phyloP scores from a whole-genome alignment of 2,888 invertebrate species.

The Neria commutata region DNA sequence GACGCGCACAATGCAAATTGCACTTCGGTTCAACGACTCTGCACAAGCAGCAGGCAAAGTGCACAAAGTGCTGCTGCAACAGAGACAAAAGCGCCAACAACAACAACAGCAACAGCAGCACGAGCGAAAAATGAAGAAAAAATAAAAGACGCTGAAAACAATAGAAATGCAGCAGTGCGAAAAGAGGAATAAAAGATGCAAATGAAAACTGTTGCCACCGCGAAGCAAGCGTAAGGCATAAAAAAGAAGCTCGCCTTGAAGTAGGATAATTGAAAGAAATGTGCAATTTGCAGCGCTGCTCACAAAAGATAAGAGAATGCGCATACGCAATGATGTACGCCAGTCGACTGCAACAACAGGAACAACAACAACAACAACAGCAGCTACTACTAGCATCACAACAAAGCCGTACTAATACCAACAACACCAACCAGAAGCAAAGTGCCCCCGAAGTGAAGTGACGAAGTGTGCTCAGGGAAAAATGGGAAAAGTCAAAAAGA shows the following conservation, averaged over 20 bases:
- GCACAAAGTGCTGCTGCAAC: background rate
- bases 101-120: slow-evolving; percentile 11
- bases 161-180: background rate
- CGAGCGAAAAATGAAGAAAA: slow-evolving; percentile 1
- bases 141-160: background rate
- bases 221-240: background rate
- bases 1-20: slow-evolving; percentile 14
- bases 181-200: no score
- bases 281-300: slow-evolving; percentile 31
- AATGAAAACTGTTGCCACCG: slow-evolving; percentile 3
- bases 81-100: slow-evolving; percentile 9
- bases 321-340: background rate
- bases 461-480: background rate
- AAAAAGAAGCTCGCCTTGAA: no score
- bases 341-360: no score
- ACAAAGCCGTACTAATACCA: no score
- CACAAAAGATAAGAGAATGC: slow-evolving; percentile 3
- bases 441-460: no score
- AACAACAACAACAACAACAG: no score
- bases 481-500: background rate
- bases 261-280: slow-evolving; percentile 32
- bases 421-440: no score
- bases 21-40: slow-evolving; percentile 19
- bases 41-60: slow-evolving; percentile 12
- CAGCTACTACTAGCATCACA: no score